Conservation (phyloP, 2,797 vertebrate genomes). For the Babyrousa celebensis region DNA sequence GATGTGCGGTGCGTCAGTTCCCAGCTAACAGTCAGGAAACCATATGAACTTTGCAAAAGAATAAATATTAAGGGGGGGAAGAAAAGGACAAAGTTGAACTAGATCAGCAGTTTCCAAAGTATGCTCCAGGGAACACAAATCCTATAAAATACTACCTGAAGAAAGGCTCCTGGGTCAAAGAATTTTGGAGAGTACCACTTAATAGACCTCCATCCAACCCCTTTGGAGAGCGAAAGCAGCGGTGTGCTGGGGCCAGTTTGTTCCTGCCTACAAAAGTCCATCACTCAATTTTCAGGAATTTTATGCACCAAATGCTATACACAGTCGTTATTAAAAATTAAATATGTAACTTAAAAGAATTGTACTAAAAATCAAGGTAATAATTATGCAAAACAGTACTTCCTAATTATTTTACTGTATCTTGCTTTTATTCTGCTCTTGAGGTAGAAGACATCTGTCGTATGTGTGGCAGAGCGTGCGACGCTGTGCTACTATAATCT, state of each 20-base stretch:
- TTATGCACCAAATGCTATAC: background rate
- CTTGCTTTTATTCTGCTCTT: background rate
- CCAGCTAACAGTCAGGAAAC: slow-evolving; percentile 58
- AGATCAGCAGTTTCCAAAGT: slow-evolving; percentile 74
- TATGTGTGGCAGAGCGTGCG: background rate
- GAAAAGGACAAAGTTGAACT: slow-evolving; percentile 24
- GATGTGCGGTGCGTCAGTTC: slow-evolving; percentile 7
- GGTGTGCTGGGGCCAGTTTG: background rate
- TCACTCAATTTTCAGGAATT: slow-evolving; percentile 45
- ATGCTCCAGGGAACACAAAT: slow-evolving; percentile 26
- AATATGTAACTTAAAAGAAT: slow-evolving; percentile 12
- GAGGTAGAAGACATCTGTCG: background rate
- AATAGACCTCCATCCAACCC: background rate
- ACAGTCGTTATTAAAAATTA: slow-evolving; percentile 57
- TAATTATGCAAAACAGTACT: slow-evolving; percentile 21
- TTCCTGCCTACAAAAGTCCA: slow-evolving; percentile 32
- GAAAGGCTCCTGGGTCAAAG: slow-evolving; percentile 61
- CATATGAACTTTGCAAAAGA: slow-evolving; percentile 63
- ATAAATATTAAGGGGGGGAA: background rate
- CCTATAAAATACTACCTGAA: slow-evolving; percentile 75
- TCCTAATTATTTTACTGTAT: background rate
- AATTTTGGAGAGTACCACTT: slow-evolving; percentile 8
- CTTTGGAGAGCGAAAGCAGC: background rate
- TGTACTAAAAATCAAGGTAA: background rate
- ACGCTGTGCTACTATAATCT: accelerated